phyloP scores from a whole-genome alignment of 2,888 invertebrate species.

The Drosophila meridiana region DNA sequence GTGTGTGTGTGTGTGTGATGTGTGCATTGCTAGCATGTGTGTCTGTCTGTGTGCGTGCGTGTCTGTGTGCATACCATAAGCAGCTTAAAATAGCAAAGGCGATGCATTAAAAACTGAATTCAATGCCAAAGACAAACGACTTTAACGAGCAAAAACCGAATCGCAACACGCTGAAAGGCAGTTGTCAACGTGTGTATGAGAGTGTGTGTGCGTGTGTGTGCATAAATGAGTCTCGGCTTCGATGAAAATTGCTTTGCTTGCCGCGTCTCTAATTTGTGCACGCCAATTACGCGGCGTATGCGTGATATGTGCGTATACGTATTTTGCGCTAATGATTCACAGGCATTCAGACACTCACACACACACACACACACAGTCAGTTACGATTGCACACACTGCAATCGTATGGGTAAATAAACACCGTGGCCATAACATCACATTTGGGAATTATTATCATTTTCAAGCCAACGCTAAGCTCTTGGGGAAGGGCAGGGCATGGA shows the following conservation, averaged over 20 bases:
- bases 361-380: background rate
- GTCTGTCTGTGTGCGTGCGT: background rate
- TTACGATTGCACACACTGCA: background rate
- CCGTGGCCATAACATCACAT: constrained; percentile 27
- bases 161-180: constrained; percentile 12
- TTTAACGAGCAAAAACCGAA: constrained; percentile 4
- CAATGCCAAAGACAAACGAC: constrained; percentile 25
- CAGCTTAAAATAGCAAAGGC: constrained; percentile 28
- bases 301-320: constrained; percentile 29
- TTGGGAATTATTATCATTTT: constrained; percentile 31
- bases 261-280: constrained; percentile 31
- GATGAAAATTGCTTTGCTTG: constrained; percentile 18
- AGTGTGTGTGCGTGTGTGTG: background rate
- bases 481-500: background rate
- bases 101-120: constrained; percentile 19
- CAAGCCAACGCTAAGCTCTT: constrained; percentile 33
- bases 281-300: constrained; percentile 35
- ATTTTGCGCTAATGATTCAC: constrained; percentile 44
- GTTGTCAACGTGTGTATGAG: constrained; percentile 5
- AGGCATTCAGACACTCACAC: background rate
- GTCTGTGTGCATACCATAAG: constrained; percentile 3
- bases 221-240: background rate
- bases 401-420: constrained; percentile 14
- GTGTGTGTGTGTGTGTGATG: constrained; percentile 1
- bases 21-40: background rate